Percentiles rank a stretch among this genome's conserved stretches.
Conservation (phyloP, 2,888 invertebrate species). For the Frankliniella fusca region DNA sequence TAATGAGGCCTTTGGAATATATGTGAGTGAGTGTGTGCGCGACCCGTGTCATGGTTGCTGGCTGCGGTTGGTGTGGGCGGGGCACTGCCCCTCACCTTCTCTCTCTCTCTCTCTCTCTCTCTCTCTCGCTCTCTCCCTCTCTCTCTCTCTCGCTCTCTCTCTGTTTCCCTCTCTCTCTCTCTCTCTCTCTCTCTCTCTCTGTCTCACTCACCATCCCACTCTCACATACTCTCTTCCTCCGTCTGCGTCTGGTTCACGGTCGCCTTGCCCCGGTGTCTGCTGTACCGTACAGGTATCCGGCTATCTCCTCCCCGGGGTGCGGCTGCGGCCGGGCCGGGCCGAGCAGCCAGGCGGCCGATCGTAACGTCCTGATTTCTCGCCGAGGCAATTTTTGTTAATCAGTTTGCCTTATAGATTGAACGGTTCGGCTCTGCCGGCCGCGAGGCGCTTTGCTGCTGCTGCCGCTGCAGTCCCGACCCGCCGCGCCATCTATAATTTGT, state of each 20-base stretch:
- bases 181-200: background rate
- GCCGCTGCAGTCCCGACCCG: background rate
- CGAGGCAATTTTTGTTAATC: background rate
- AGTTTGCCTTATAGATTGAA: background rate
- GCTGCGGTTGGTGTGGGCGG: background rate
- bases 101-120: too few relatives aligned
- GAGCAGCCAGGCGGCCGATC: too few relatives aligned
- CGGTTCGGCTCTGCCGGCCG: background rate
- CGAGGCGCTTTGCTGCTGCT: background rate
- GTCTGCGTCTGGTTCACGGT: background rate
- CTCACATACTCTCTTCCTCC: background rate
- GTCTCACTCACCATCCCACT: background rate
- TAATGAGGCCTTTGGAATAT: constrained; percentile 14
- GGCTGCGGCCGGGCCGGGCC: too few relatives aligned
- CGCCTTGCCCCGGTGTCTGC: too few relatives aligned
- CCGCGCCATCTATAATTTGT: background rate
- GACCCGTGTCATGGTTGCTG: background rate
- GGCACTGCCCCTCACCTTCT: background rate
- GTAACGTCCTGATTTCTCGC: too few relatives aligned
- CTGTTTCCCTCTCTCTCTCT: background rate
- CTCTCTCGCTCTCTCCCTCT: too few relatives aligned
- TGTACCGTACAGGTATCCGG: too few relatives aligned
- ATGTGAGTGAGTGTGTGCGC: background rate
- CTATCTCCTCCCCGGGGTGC: too few relatives aligned
- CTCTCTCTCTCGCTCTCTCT: background rate